Percentiles rank a stretch among this genome's conserved stretches.
These are phyloP conservation scores for Bombus pyrosoma DNA, from an alignment of 1,140 invertebrate genomes.

Conservation along the genomic window DNA sequence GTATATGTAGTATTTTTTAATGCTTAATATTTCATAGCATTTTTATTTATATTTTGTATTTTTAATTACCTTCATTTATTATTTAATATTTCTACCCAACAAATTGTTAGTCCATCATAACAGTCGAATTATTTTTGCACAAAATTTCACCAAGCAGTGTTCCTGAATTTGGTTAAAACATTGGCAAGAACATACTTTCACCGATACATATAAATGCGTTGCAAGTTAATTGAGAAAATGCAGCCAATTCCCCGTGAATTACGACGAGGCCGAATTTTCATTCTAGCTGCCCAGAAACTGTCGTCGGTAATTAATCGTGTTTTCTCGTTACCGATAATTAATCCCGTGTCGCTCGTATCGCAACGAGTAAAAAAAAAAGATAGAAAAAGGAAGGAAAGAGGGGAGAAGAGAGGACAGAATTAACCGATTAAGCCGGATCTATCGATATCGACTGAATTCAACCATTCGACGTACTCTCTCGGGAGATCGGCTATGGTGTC, in stretches of 20 bases:
- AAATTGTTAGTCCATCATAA: too few relatives aligned
- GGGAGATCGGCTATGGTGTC: conserved; percentile 44
- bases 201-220: background rate
- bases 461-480: conserved; percentile 44
- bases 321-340: conserved; percentile 69
- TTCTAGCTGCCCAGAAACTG: conserved; percentile 1
- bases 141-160: too few relatives aligned
- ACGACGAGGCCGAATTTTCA: conserved; percentile 31
- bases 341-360: conserved; percentile 53
- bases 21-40: too few relatives aligned
- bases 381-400: conserved; percentile 17
- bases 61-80: too few relatives aligned
- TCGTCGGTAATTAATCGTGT: conserved; percentile 61
- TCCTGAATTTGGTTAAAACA: too few relatives aligned
- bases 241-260: conserved; percentile 35
- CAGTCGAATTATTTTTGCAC: too few relatives aligned
- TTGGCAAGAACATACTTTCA: too few relatives aligned
- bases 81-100: too few relatives aligned
- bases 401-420: conserved; percentile 24
- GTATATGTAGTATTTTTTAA: too few relatives aligned
- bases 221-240: conserved; percentile 35
- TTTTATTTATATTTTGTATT: too few relatives aligned
- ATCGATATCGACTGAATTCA: conserved; percentile 49
- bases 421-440: conserved; percentile 48
- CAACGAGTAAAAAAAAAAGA: conserved; percentile 32